These are phyloP conservation scores for Porites divaricata DNA, from an alignment of 92 coral and sea anemone genomes.

Conservation along the genomic window DNA sequence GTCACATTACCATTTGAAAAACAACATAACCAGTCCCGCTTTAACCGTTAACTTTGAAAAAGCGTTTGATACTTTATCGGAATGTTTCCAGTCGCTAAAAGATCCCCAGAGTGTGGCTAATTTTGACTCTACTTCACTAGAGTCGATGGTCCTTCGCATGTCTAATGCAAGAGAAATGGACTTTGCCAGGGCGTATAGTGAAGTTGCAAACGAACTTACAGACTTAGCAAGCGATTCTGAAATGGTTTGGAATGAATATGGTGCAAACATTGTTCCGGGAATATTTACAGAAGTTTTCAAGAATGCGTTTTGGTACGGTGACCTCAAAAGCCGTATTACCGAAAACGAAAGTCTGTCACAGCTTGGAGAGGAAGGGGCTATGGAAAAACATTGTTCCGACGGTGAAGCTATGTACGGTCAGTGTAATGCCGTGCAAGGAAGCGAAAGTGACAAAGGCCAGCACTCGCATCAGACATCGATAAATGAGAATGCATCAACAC, in stretches of 20 bases:
- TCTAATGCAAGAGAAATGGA: background rate
- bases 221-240: background rate
- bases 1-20: background rate
- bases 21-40: conserved; percentile 12
- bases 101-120: background rate
- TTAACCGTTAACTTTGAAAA: background rate
- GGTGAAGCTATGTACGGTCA: background rate
- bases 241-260: background rate
- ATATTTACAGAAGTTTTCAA: background rate
- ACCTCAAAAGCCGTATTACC: background rate
- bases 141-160: background rate
- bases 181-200: conserved; percentile 2
- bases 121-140: background rate
- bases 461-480: no score
- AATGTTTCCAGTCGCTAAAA: background rate
- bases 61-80: background rate
- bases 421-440: background rate
- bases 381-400: background rate
- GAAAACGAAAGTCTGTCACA: background rate
- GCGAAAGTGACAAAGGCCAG: no score
- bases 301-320: background rate
- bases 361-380: background rate
- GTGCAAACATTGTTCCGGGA: background rate
- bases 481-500: background rate
- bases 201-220: background rate